These are phyloP conservation scores for Bhutanitis thaidina DNA, from an alignment of 2,888 invertebrate genomes.

Conservation along the genomic window DNA sequence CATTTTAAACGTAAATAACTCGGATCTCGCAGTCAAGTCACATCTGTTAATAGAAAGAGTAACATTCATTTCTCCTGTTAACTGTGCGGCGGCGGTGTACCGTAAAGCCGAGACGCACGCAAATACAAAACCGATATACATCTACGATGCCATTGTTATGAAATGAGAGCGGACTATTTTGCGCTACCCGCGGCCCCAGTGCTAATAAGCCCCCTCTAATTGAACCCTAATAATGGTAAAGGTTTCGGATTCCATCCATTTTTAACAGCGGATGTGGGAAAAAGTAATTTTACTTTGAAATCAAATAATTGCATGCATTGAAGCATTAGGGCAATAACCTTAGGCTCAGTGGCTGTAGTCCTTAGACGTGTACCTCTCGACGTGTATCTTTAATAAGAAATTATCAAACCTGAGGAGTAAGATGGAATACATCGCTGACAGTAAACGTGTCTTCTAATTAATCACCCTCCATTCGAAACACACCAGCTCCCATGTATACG, in stretches of 20 bases:
- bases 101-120: constrained; percentile 9
- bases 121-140: constrained; percentile 16
- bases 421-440: no score
- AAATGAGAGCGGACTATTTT: constrained; percentile 17
- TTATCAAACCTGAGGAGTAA: no score
- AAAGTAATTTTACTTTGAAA: no score
- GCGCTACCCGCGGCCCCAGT: background rate
- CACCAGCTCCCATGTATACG: no score
- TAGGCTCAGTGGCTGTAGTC: no score
- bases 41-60: background rate
- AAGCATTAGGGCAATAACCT: no score
- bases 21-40: background rate
- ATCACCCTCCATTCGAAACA: no score
- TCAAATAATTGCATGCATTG: no score
- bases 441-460: no score
- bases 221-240: constrained; percentile 42
- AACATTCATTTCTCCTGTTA: background rate
- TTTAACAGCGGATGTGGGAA: background rate
- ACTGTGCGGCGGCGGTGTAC: constrained; percentile 1
- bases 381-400: no score
- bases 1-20: no score
- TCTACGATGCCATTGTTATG: constrained; percentile 17
- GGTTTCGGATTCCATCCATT: constrained; percentile 26
- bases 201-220: constrained; percentile 33
- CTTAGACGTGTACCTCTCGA: no score